Conservation (phyloP, 2,113 vertebrate genomes). For the Hemicordylus capensis region DNA sequence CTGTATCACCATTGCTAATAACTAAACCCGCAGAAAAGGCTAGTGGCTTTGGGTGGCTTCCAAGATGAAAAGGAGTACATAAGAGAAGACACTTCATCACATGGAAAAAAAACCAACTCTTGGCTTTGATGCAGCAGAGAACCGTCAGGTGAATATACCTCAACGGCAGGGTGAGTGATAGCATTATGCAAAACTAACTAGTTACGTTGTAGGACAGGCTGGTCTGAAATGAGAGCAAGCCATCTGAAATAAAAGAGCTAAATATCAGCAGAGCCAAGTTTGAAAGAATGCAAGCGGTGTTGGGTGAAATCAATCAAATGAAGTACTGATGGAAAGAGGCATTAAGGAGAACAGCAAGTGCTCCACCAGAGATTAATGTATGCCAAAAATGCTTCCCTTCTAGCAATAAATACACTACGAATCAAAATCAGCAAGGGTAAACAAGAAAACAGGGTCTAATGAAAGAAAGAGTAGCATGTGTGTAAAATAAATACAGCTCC, state of each 20-base stretch:
- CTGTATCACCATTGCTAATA: neutral
- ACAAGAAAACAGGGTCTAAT: conserved; percentile 30
- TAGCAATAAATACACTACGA: conserved; percentile 18
- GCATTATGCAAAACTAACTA: neutral
- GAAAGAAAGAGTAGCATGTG: neutral
- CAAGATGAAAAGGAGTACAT: neutral
- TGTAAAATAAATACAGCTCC: neutral
- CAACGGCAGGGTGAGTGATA: neutral
- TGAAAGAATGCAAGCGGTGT: neutral
- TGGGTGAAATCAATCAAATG: conserved; percentile 9
- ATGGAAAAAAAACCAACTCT: neutral
- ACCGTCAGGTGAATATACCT: neutral
- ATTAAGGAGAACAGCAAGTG: conserved; percentile 7
- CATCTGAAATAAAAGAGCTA: neutral
- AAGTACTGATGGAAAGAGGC: conserved; percentile 12
- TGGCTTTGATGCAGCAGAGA: neutral
- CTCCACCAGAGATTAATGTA: neutral
- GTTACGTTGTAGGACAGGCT: neutral
- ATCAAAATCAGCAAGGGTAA: conserved; percentile 30
- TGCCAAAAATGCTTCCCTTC: neutral
- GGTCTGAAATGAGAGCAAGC: neutral
- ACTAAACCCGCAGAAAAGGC: neutral
- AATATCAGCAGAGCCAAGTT: conserved; percentile 1
- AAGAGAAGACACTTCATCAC: neutral
- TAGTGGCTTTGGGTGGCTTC: neutral